phyloP scores from a whole-genome alignment of 2,113 vertebrate genomes.

The Indri indri region DNA sequence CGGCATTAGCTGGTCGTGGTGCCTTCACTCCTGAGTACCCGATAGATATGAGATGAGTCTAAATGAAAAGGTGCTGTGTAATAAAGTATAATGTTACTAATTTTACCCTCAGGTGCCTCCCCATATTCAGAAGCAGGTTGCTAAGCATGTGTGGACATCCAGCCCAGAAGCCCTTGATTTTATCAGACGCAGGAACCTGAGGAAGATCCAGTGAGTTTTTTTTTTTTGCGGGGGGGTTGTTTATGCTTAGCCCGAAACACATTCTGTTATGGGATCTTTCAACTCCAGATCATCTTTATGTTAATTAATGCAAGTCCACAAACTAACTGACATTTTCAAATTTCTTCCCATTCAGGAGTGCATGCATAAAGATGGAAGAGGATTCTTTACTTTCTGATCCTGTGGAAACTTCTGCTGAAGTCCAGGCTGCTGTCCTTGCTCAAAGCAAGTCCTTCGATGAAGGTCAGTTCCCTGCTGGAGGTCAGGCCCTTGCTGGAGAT shows the following conservation, averaged over 20 bases:
- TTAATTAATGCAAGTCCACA: not conserved
- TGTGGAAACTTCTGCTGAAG: slow-evolving; percentile 71
- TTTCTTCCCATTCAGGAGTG: slow-evolving; percentile 63
- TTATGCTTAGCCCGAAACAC: not conserved
- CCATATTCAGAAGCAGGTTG: slow-evolving; percentile 89
- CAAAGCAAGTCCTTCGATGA: slow-evolving; percentile 68
- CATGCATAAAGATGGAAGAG: slow-evolving; percentile 74
- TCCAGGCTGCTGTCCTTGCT: slow-evolving; percentile 62
- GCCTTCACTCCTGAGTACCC: not conserved
- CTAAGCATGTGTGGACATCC: slow-evolving; percentile 93
- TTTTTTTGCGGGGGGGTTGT: not conserved
- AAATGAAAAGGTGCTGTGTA: not conserved
- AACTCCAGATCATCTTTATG: not conserved
- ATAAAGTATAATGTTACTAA: slow-evolving; percentile 27
- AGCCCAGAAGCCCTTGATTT: slow-evolving; percentile 95
- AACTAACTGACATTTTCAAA: slow-evolving; percentile 36
- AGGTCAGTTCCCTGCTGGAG: slow-evolving; percentile 61
- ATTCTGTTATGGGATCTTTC: not conserved
- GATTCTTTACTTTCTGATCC: slow-evolving; percentile 76
- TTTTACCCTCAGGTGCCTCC: slow-evolving; percentile 89
- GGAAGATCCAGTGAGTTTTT: slow-evolving; percentile 75
- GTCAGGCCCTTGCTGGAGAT: slow-evolving; percentile 43
- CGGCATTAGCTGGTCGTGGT: not conserved
- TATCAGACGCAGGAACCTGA: slow-evolving; percentile 86
- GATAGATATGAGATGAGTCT: not conserved